These are phyloP conservation scores for Drosophila buzzatii DNA, from an alignment of 2,888 invertebrate species.

Conservation along the genomic window DNA sequence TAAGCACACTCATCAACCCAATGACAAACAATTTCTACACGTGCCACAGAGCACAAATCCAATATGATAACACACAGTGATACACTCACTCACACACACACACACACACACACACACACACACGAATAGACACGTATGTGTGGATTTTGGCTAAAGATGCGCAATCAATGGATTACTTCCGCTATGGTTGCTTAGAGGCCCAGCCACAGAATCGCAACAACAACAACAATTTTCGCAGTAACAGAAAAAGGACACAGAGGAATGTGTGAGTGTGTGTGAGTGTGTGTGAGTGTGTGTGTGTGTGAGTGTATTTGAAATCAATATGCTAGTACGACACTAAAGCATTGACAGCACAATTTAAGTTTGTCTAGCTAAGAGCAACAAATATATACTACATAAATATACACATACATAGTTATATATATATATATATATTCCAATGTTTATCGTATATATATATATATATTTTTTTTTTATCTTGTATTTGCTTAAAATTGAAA, in stretches of 20 bases:
- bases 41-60: conserved; percentile 52
- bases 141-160: conserved; percentile 42
- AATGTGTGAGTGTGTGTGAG: conserved; percentile 20
- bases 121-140: background rate
- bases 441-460: conserved; percentile 1
- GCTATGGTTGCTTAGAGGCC: conserved; percentile 56
- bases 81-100: conserved; percentile 6
- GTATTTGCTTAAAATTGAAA: conserved; percentile 59
- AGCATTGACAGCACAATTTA: conserved; percentile 62
- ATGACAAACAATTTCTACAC: conserved; percentile 61
- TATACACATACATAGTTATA: conserved; percentile 1
- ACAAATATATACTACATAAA: conserved; percentile 40
- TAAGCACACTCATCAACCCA: conserved; percentile 56
- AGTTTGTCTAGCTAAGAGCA: conserved; percentile 56
- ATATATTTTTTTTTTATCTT: conserved; percentile 10
- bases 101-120: too few relatives aligned
- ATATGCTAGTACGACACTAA: conserved; percentile 43
- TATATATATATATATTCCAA: background rate
- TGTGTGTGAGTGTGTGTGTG: conserved; percentile 7
- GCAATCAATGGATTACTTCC: conserved; percentile 76
- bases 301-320: conserved; percentile 53
- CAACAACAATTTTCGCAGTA: conserved; percentile 14
- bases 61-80: conserved; percentile 36
- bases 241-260: conserved; percentile 15
- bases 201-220: conserved; percentile 49